Evolutionary conservation across 1,140 invertebrate species (phyloP).

Genomic region (Formica selysi): DNA sequence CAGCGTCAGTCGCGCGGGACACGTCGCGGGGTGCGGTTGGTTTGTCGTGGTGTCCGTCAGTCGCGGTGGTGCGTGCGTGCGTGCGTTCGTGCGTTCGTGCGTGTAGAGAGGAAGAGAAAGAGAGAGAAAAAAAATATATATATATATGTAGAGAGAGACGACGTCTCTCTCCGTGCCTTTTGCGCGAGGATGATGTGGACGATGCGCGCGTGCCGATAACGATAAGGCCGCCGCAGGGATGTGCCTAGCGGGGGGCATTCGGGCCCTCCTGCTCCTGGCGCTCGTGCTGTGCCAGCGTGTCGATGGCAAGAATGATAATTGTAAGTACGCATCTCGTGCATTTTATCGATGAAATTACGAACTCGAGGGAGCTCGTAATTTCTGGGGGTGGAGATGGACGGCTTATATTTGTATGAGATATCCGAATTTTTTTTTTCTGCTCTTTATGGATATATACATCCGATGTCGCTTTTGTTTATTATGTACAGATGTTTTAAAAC

Average conservation of each 20-base stretch:
- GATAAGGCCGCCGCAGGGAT: constrained; percentile 54
- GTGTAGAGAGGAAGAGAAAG: background rate
- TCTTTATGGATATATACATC: background rate
- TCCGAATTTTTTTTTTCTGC: too few species aligned
- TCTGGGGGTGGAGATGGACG: background rate
- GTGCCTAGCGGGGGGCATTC: constrained; percentile 46
- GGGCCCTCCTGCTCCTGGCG: constrained; percentile 64
- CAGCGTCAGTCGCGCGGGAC: constrained; percentile 71
- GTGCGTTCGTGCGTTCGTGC: background rate
- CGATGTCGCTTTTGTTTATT: background rate
- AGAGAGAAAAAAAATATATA: too few species aligned
- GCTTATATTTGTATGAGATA: background rate
- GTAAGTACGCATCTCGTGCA: constrained; percentile 60
- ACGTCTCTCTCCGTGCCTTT: constrained; percentile 45
- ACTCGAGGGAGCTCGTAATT: background rate
- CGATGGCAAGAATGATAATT: constrained; percentile 69
- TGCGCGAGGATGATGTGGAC: constrained; percentile 19
- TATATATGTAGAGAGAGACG: background rate
- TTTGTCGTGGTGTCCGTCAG: constrained; percentile 29
- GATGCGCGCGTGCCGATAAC: constrained; percentile 60
- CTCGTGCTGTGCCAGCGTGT: constrained; percentile 65
- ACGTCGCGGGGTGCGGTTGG: constrained; percentile 72
- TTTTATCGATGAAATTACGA: constrained; percentile 15
- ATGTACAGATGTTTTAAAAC: background rate
- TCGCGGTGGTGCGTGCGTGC: background rate